A percentile compares a stretch with the other conserved stretches of the same genome.
phyloP scores from a whole-genome alignment of 2,888 invertebrate species.

The Sturmia bella region DNA sequence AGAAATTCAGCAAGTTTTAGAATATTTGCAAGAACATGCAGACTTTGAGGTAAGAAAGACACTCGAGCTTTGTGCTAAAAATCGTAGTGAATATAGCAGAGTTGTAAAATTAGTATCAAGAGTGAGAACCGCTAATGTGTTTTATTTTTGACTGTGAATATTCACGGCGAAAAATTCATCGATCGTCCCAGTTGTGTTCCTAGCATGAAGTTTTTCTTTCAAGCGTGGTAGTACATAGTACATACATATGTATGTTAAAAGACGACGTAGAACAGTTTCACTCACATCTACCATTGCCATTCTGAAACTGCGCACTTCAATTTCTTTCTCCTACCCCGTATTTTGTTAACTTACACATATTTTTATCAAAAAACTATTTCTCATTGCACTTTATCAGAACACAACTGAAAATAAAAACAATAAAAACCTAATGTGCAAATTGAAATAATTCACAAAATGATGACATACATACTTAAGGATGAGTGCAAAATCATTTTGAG shows the following conservation, averaged over 20 bases:
- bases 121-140: too few species aligned
- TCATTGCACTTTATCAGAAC: slow-evolving; percentile 41
- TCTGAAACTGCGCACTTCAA: slow-evolving; percentile 64
- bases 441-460: slow-evolving; percentile 24
- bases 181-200: too few species aligned
- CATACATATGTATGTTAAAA: too few species aligned
- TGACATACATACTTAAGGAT: slow-evolving; percentile 9
- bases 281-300: slow-evolving; percentile 32
- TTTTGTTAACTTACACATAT: not conserved
- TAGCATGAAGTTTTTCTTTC: slow-evolving; percentile 25
- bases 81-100: too few species aligned
- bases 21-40: too few species aligned
- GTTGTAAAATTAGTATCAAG: too few species aligned
- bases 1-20: too few species aligned
- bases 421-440: slow-evolving; percentile 22
- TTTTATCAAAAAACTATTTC: slow-evolving; percentile 14
- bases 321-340: slow-evolving; percentile 47
- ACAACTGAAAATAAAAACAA: slow-evolving; percentile 32
- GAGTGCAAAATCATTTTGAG: slow-evolving; percentile 39
- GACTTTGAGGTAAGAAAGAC: too few species aligned
- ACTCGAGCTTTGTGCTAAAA: too few species aligned
- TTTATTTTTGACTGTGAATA: too few species aligned
- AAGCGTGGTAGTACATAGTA: slow-evolving; percentile 40
- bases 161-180: too few species aligned
- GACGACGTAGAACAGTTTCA: slow-evolving; percentile 24